Evolutionary conservation across 2,797 vertebrate genomes (phyloP).

Genomic region (Girardinus metallicus): DNA sequence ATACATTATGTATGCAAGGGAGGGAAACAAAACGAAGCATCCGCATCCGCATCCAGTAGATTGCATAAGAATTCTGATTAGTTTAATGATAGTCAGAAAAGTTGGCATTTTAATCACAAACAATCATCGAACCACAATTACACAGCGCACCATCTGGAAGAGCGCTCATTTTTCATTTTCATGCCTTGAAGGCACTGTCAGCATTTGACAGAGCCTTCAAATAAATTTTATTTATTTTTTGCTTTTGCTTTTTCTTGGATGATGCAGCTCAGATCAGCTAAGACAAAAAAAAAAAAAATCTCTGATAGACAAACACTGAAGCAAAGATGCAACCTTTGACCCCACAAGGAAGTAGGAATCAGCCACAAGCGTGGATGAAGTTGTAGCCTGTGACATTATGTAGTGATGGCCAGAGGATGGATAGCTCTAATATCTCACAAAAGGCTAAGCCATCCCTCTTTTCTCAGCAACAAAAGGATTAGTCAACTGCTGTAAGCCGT

Average conservation of each 20-base stretch:
- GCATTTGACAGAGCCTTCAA: slow-evolving; percentile 8
- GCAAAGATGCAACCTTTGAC: slow-evolving; percentile 41
- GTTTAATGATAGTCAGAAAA: slow-evolving; percentile 63
- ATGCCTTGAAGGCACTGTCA: slow-evolving; percentile 42
- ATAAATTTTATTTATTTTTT: slow-evolving; percentile 14
- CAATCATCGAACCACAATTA: slow-evolving; percentile 60
- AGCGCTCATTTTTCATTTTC: slow-evolving; percentile 49
- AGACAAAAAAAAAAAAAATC: slow-evolving; percentile 14
- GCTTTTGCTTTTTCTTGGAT: slow-evolving; percentile 13
- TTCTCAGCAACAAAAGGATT: slow-evolving; percentile 65
- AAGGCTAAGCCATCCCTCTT: slow-evolving; percentile 58
- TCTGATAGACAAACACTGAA: slow-evolving; percentile 32
- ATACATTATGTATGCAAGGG: slow-evolving; percentile 29
- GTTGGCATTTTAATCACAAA: slow-evolving; percentile 66
- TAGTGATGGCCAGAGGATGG: slow-evolving; percentile 59
- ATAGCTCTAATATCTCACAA: slow-evolving; percentile 65
- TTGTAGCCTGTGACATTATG: slow-evolving; percentile 27
- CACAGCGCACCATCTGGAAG: slow-evolving; percentile 47
- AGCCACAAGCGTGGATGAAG: slow-evolving; percentile 28
- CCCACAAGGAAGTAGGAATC: slow-evolving; percentile 29
- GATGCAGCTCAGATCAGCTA: slow-evolving; percentile 10
- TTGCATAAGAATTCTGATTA: slow-evolving; percentile 65
- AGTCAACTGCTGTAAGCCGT: slow-evolving; percentile 53
- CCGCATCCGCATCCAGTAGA: slow-evolving; percentile 32
- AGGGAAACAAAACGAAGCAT: slow-evolving; percentile 36